Evolutionary conservation across 2,113 vertebrate species (phyloP), one percentile per base, ranked within the genome.

Genomic region (Orycteropus afer): DNA sequence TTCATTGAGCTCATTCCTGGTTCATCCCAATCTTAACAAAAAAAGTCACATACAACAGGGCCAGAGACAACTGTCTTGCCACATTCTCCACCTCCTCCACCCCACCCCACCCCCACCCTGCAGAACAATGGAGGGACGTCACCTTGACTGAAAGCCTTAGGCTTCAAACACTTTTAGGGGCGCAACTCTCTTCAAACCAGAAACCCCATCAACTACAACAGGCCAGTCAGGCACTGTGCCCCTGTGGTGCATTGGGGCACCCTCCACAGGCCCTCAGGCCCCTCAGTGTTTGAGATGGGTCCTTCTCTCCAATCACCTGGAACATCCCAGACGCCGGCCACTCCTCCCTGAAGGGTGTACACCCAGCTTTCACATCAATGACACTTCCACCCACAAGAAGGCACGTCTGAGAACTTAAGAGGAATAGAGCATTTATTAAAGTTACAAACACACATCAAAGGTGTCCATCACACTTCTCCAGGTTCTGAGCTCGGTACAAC

Each of bases 1-100:
- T 96, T 91, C 90, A 94, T 90, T 96, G 18, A 65, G 55, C 42
- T 80, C 47, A 22, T 4, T 90, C 55, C 69, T 18, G 20, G 61
- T 34, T 80, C 73, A 61, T 25, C 93, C 63, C 57, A 20, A 61
- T 55, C 18, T 91, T 77, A 37, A 73, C 55, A 88, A 40, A 65
- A 7, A 5, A 27, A 18, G 45, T 69, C 85, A 40, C 37, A 32
- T 2, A 5, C 69, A 78, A 29, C 4, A 53, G 42, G 45, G 84
- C 65, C 80, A 51, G 65, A 69, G 29, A 25, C 4, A 6, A 18
- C 7, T 10, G 32, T 47, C 34, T 11, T 7, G 23, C 34, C 10
- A 4, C n/a, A 23, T 40, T 29, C 65, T 25, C 40, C 61, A 37
- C 20, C 34, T 18, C 67, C 7, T 34, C n/a, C n/a, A n/a, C n/a